phyloP scores from a whole-genome alignment of 2,888 invertebrate genomes.

The Scaptomyza tumidula region DNA sequence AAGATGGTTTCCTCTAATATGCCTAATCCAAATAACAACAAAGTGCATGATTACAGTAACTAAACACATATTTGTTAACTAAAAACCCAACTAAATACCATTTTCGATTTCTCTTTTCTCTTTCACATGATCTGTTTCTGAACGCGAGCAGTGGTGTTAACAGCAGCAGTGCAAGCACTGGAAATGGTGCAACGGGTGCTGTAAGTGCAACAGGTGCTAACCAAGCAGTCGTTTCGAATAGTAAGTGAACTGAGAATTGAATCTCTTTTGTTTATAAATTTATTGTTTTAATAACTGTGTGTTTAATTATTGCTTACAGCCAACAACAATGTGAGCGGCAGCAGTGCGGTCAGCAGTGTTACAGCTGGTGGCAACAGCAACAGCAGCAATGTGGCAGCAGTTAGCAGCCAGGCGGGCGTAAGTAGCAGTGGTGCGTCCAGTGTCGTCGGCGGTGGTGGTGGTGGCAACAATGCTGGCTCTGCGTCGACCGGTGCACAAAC shows the following conservation, averaged over 20 bases:
- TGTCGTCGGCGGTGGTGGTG: slow-evolving; percentile 50
- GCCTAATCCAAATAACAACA: not conserved
- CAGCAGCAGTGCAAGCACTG: slow-evolving; percentile 79
- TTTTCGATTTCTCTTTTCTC: slow-evolving; percentile 3
- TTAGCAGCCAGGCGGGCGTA: slow-evolving; percentile 63
- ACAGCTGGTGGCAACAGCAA: slow-evolving; percentile 65
- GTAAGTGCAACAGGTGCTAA: slow-evolving; percentile 77
- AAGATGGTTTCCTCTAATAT: slow-evolving; percentile 49
- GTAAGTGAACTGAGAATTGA: slow-evolving; percentile 61
- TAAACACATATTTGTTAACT: not conserved
- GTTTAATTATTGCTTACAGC: slow-evolving; percentile 38
- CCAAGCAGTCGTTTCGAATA: slow-evolving; percentile 79
- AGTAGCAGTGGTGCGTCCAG: slow-evolving; percentile 62
- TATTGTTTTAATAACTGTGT: not conserved
- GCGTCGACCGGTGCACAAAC: slow-evolving; percentile 80
- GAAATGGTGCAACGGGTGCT: slow-evolving; percentile 73
- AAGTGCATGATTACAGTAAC: slow-evolving; percentile 3
- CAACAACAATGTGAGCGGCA: slow-evolving; percentile 77
- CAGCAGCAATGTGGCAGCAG: slow-evolving; percentile 63
- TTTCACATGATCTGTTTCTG: slow-evolving; percentile 13
- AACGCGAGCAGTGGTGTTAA: slow-evolving; percentile 81
- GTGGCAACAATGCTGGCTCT: slow-evolving; percentile 72
- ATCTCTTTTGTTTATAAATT: not conserved
- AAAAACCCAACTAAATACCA: not conserved
- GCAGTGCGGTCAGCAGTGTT: slow-evolving; percentile 68